A percentile compares a stretch with the other conserved stretches of the same genome.
phyloP scores from a whole-genome alignment of 2,888 invertebrate species.

The Vandiemenella viatica region DNA sequence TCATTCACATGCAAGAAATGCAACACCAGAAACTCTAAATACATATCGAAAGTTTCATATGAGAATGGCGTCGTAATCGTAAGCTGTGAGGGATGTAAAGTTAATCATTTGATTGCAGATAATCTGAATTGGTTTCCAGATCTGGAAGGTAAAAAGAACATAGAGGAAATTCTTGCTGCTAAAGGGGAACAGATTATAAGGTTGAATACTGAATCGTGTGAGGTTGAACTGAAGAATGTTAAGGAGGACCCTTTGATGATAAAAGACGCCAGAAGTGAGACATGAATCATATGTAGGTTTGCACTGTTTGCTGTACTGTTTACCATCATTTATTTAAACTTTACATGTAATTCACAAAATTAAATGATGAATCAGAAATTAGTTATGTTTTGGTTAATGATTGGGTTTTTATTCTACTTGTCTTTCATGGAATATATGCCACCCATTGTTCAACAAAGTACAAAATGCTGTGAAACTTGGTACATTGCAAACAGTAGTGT shows the following conservation, averaged over 20 bases:
- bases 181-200: constrained; percentile 65
- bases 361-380: no score
- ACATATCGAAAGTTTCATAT: constrained; percentile 74
- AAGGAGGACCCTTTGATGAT: background rate
- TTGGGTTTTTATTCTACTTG: no score
- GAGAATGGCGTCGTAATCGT: constrained; percentile 84
- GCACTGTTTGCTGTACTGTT: no score
- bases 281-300: no score
- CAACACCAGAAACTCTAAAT: constrained; percentile 54
- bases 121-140: constrained; percentile 90
- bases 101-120: constrained; percentile 89
- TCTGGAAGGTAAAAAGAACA: constrained; percentile 56
- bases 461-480: no score
- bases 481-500: no score
- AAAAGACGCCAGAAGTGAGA: no score
- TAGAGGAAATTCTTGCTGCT: constrained; percentile 75
- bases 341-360: no score
- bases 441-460: no score
- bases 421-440: no score
- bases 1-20: constrained; percentile 86
- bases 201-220: background rate
- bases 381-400: no score
- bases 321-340: no score
- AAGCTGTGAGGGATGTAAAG: constrained; percentile 70
- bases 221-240: background rate